phyloP scores from a whole-genome alignment of 2,888 invertebrate species.

The Andrena flavipes region DNA sequence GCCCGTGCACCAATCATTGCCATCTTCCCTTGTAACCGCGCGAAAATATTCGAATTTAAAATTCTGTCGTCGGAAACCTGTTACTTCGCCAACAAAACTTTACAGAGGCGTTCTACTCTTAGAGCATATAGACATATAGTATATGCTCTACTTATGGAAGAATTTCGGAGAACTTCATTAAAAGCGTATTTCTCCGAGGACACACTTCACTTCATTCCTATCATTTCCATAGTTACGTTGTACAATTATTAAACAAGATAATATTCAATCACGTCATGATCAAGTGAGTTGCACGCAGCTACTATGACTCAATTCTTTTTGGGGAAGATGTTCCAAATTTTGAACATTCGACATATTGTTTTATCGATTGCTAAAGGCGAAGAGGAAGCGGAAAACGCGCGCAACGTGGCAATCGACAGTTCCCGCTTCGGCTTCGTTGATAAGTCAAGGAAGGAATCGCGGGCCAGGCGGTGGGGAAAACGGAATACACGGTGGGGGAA shows the following conservation, averaged over 20 bases:
- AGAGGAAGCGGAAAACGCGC: slow-evolving; percentile 25
- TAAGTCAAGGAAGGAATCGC: slow-evolving; percentile 50
- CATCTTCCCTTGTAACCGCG: slow-evolving; percentile 18
- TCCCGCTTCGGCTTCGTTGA: slow-evolving; percentile 44
- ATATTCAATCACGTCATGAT: not conserved
- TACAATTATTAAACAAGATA: not conserved
- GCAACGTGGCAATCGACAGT: slow-evolving; percentile 28
- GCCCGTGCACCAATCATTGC: slow-evolving; percentile 9
- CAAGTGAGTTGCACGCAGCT: not conserved
- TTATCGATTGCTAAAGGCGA: not conserved
- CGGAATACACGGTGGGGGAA: slow-evolving; percentile 65
- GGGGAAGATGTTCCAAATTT: not conserved
- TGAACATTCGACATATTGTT: not conserved
- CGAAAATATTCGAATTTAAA: slow-evolving; percentile 19
- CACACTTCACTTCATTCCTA: not conserved
- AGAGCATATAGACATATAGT: no score
- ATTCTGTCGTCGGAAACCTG: not conserved
- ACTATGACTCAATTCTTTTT: not conserved
- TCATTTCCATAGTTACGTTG: not conserved
- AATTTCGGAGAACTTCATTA: not conserved
- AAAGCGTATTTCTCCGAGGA: not conserved
- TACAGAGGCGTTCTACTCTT: not conserved
- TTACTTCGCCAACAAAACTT: not conserved
- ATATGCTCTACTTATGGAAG: no score
- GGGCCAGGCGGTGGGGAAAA: slow-evolving; percentile 46